These are phyloP conservation scores for Hemitrygon akajei DNA, from an alignment of 2,797 vertebrate species.

Conservation along the genomic window DNA sequence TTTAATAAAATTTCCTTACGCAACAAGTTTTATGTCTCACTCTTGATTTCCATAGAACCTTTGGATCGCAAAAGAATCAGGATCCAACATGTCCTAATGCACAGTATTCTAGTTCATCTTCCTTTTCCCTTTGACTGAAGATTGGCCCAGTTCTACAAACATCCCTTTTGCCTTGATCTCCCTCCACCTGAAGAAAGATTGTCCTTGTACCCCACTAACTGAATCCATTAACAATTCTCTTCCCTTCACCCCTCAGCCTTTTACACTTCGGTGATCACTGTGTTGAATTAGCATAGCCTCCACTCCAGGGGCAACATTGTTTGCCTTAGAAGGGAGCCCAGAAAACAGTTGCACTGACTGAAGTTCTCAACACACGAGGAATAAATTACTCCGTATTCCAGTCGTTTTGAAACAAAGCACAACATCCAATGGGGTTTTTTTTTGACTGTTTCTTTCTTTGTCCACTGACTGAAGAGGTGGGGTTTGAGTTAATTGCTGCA, in stretches of 20 bases:
- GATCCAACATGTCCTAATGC: background rate
- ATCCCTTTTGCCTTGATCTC: background rate
- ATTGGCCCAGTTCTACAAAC: background rate
- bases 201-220: background rate
- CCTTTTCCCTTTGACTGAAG: background rate
- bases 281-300: background rate
- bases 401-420: background rate
- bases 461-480: background rate
- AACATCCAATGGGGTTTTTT: too few relatives aligned
- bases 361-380: background rate
- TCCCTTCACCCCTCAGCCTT: background rate
- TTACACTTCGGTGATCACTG: background rate
- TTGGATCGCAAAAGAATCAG: too few relatives aligned
- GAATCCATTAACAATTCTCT: background rate
- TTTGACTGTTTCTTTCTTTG: background rate
- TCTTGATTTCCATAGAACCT: too few relatives aligned
- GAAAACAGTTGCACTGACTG: background rate
- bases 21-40: too few relatives aligned
- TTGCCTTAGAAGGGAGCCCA: background rate
- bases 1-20: too few relatives aligned
- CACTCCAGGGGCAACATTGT: background rate
- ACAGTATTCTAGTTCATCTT: background rate
- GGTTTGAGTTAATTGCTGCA: too few relatives aligned
- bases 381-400: background rate
- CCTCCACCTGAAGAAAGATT: background rate